Conservation (phyloP, 2,113 vertebrate species). For the Corythornis madagascariensis region DNA sequence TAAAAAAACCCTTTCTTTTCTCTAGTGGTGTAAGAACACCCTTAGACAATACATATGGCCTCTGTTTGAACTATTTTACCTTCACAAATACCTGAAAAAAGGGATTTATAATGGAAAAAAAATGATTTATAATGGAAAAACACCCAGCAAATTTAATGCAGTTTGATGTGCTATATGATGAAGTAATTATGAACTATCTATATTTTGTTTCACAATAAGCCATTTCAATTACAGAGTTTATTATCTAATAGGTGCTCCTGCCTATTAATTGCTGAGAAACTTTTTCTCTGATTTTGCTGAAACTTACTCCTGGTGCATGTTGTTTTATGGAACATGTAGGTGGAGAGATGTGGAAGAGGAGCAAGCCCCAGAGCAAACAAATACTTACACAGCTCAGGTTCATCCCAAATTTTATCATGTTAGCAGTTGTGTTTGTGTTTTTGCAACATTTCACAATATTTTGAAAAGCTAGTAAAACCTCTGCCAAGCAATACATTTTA, state of each 20-base stretch:
- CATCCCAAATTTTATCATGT: neutral
- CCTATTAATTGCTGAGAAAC: neutral
- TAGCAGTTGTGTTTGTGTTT: conserved; percentile 22
- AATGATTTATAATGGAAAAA: neutral
- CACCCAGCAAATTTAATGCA: neutral
- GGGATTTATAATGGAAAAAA: neutral
- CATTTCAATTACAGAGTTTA: neutral
- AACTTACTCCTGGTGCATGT: rapidly evolving
- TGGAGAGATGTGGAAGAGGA: neutral
- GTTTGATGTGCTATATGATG: neutral
- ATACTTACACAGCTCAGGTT: neutral
- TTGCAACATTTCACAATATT: conserved; percentile 39
- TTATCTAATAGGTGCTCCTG: neutral
- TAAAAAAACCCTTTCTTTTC: neutral
- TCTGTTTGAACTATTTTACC: neutral
- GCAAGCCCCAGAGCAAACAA: neutral
- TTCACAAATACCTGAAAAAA: neutral
- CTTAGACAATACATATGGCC: rapidly evolving
- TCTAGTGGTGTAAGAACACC: neutral
- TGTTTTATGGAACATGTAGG: neutral
- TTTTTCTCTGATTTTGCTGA: neutral
- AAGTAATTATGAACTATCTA: neutral
- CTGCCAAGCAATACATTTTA: neutral
- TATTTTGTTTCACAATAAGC: neutral
- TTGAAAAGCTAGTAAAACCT: conserved; percentile 27